Evolutionary conservation across 2,113 vertebrate species (phyloP).

Genomic region (Fregata magnificens): DNA sequence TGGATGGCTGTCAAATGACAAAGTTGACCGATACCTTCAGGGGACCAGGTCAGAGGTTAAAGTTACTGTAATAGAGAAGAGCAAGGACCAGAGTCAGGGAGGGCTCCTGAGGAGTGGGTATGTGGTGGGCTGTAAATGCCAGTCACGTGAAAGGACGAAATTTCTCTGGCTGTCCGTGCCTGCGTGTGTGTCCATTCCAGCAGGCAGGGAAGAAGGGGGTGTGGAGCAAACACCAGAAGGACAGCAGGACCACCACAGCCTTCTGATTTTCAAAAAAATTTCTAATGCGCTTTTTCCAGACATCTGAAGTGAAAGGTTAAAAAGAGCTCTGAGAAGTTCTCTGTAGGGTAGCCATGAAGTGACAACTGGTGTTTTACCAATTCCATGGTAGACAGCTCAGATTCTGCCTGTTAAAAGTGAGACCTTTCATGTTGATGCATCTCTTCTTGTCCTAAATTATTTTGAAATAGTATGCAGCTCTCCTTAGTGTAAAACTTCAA

Average conservation of each 20-base stretch:
- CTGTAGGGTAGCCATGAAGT: background rate
- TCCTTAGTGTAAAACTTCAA: background rate
- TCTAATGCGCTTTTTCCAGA: background rate
- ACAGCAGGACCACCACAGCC: background rate
- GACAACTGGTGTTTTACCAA: background rate
- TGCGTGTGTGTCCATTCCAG: background rate
- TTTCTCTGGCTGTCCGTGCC: background rate
- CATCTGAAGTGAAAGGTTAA: background rate
- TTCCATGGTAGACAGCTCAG: background rate
- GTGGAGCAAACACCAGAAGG: background rate
- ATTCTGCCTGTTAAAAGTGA: background rate
- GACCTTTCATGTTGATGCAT: background rate
- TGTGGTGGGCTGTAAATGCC: background rate
- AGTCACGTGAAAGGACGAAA: background rate
- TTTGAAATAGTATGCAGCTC: background rate
- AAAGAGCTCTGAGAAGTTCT: background rate
- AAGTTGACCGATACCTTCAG: background rate
- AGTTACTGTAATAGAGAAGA: background rate
- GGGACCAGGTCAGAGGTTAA: background rate
- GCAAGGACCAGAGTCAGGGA: background rate
- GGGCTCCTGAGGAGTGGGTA: background rate
- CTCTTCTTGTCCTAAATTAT: background rate
- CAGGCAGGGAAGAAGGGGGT: background rate
- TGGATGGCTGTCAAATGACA: background rate
- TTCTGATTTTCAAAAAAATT: background rate